Conservation (phyloP, 92 coral and sea anemone genomes). For the Phenganax stokvisi region DNA sequence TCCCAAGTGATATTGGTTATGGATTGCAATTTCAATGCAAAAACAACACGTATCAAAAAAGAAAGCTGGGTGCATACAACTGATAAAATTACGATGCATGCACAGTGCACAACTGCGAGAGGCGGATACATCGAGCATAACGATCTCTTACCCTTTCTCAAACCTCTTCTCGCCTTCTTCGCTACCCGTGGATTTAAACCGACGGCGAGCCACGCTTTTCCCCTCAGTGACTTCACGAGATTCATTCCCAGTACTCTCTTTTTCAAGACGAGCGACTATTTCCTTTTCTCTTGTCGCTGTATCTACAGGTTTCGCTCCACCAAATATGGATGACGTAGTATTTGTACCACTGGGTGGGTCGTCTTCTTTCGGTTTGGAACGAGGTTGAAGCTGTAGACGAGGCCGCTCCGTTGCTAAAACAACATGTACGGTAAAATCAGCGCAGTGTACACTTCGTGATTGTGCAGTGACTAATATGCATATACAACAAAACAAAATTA, state of each 20-base stretch:
- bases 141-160: conserved; percentile 26
- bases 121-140: background rate
- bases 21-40: too few relatives aligned
- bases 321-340: conserved; percentile 71
- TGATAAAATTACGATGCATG: background rate
- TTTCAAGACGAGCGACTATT: conserved; percentile 80
- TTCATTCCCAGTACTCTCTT: conserved; percentile 68
- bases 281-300: conserved; percentile 92
- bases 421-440: background rate
- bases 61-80: background rate
- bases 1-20: too few relatives aligned
- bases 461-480: too few relatives aligned
- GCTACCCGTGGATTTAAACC: conserved; percentile 20
- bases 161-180: conserved; percentile 31
- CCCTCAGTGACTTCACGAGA: conserved; percentile 25
- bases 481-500: too few relatives aligned
- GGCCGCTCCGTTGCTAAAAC: conserved; percentile 72
- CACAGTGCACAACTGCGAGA: background rate
- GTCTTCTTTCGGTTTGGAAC: conserved; percentile 59
- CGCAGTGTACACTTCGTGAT: too few relatives aligned
- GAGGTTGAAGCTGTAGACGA: conserved; percentile 75
- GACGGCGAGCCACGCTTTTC: conserved; percentile 42
- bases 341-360: background rate
- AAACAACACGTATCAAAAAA: background rate
- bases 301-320: conserved; percentile 93